A percentile compares a stretch with the other conserved stretches of the same genome.
These are phyloP conservation scores for Stenopsyche tienmushanensis DNA, from an alignment of 1,140 invertebrate species.

Conservation along the genomic window DNA sequence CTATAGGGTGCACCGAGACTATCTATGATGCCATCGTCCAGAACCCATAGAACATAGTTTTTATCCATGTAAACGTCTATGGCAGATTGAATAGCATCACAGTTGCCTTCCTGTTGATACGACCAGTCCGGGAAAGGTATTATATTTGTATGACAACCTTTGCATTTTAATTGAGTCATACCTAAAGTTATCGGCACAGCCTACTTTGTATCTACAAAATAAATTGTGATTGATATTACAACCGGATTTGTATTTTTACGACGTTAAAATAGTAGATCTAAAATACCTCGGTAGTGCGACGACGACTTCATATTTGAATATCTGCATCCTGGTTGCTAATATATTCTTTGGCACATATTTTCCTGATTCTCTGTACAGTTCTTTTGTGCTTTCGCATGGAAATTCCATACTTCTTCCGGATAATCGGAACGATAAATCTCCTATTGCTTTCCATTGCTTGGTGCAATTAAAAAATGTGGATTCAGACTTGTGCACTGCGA, in stretches of 20 bases:
- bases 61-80: slow-evolving; percentile 62
- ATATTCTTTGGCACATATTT: slow-evolving; percentile 61
- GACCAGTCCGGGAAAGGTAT: slow-evolving; percentile 61
- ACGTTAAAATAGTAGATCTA: not conserved
- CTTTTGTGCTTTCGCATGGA: slow-evolving; percentile 60
- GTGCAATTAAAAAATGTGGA: slow-evolving; percentile 6
- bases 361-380: slow-evolving; percentile 59
- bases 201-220: slow-evolving; percentile 18
- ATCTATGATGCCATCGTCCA: slow-evolving; percentile 27
- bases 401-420: slow-evolving; percentile 57
- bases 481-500: not conserved
- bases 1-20: slow-evolving; percentile 5
- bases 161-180: not conserved
- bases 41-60: slow-evolving; percentile 44
- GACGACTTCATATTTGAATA: slow-evolving; percentile 59
- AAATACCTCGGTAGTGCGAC: slow-evolving; percentile 59
- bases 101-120: slow-evolving; percentile 60
- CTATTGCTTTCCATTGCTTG: slow-evolving; percentile 7
- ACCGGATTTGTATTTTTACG: not conserved
- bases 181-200: slow-evolving; percentile 29
- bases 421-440: slow-evolving; percentile 44
- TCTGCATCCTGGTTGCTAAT: slow-evolving; percentile 62
- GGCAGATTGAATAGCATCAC: slow-evolving; percentile 59
- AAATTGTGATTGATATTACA: not conserved
- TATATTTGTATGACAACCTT: slow-evolving; percentile 7